phyloP scores from a whole-genome alignment of 2,113 vertebrate genomes.

The Actenoides hombroni region DNA sequence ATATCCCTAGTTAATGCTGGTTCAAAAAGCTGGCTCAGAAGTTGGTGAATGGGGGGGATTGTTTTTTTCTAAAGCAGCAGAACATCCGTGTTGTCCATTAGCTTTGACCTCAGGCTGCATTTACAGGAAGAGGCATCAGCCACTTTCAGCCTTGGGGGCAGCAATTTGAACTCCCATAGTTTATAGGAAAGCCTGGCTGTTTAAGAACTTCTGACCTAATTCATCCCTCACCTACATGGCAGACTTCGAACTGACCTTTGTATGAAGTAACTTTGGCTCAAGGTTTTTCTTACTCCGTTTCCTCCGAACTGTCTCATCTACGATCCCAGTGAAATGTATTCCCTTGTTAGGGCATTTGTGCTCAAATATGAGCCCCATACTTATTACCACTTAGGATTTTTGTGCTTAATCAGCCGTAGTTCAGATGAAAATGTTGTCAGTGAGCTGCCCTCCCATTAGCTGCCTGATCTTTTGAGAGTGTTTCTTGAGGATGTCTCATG shows the following conservation, averaged over 20 bases:
- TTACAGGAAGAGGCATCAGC: slow-evolving; percentile 13
- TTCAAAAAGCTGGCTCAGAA: background rate
- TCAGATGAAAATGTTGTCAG: background rate
- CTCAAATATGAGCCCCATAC: background rate
- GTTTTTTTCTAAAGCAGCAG: background rate
- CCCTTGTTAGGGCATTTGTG: background rate
- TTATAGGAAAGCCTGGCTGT: slow-evolving; percentile 17
- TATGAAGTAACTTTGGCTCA: background rate
- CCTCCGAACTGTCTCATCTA: background rate
- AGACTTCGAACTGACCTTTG: background rate
- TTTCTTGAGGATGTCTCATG: background rate
- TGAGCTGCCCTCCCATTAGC: background rate
- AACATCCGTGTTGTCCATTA: background rate
- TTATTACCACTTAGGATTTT: background rate
- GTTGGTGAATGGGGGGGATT: background rate
- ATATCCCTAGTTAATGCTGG: background rate
- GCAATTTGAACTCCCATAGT: background rate
- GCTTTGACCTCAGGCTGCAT: background rate
- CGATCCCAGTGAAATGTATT: background rate
- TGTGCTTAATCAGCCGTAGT: background rate
- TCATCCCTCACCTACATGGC: background rate
- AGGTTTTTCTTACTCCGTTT: background rate
- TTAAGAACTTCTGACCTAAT: background rate
- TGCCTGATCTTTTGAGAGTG: fast-evolving
- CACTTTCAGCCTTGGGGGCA: background rate